A percentile compares a stretch with the other conserved stretches of the same genome.
These are phyloP conservation scores for Numenius arquata DNA, from an alignment of 2,113 vertebrate genomes.

Conservation along the genomic window DNA sequence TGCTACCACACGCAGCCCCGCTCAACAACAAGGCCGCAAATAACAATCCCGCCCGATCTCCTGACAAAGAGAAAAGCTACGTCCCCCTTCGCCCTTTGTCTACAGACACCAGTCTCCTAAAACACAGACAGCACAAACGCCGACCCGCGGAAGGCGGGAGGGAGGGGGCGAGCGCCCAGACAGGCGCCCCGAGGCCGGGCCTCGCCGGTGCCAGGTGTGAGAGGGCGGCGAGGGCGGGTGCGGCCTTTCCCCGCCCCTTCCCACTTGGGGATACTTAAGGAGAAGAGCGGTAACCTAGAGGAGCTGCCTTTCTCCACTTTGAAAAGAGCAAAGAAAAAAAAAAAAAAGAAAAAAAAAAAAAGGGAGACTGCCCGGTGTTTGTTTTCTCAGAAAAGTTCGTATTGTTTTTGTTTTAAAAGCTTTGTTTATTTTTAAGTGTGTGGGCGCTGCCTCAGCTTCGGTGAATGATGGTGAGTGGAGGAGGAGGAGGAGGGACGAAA, in stretches of 20 bases:
- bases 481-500: background rate
- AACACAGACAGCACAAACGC: accelerated
- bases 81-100: accelerated
- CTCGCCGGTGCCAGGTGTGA: background rate
- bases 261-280: background rate
- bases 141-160: accelerated
- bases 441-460: background rate
- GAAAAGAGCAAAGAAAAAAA: accelerated
- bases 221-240: background rate
- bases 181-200: background rate
- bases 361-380: accelerated
- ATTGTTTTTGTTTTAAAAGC: background rate
- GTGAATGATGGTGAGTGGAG: slow-evolving; percentile 26
- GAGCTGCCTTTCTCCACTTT: too few species aligned
- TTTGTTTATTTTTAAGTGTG: background rate
- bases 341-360: accelerated
- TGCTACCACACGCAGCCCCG: accelerated
- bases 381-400: background rate
- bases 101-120: accelerated
- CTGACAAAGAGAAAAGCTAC: background rate
- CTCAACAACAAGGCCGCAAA: background rate
- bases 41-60: accelerated
- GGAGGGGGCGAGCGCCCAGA: accelerated
- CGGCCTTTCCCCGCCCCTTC: slow-evolving; percentile 29
- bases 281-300: accelerated